These are phyloP conservation scores for Neoitamus cyanurus DNA, from an alignment of 2,888 invertebrate species.

Conservation along the genomic window DNA sequence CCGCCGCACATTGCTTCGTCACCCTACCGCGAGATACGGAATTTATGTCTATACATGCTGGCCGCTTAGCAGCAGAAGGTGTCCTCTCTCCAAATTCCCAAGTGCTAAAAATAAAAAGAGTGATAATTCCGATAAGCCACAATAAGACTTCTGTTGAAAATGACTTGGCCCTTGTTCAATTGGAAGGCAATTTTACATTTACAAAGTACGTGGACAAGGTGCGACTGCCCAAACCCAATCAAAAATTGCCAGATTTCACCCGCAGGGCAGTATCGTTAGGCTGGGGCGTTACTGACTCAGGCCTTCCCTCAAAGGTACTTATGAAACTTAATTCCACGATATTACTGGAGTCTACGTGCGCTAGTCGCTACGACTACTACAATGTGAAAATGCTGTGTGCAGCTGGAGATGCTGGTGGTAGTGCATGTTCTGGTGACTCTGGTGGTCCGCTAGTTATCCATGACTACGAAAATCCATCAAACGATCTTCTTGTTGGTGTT, in stretches of 20 bases:
- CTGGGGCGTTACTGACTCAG: background rate
- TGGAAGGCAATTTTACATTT: background rate
- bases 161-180: background rate
- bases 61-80: background rate
- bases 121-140: background rate
- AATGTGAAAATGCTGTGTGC: background rate
- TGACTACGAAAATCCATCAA: background rate
- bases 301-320: background rate
- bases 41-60: background rate
- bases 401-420: background rate
- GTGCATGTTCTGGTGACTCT: background rate
- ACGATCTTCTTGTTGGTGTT: background rate
- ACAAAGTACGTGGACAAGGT: background rate
- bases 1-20: background rate
- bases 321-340: background rate
- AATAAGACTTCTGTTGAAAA: background rate
- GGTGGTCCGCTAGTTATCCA: slow-evolving; percentile 3
- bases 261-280: background rate
- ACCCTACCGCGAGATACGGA: too few relatives aligned
- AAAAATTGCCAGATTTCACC: background rate
- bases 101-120: background rate
- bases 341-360: background rate
- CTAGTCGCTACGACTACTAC: background rate
- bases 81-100: background rate
- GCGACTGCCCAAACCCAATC: background rate